phyloP scores from a whole-genome alignment of 2,113 vertebrate species.

The Tiliqua scincoides region DNA sequence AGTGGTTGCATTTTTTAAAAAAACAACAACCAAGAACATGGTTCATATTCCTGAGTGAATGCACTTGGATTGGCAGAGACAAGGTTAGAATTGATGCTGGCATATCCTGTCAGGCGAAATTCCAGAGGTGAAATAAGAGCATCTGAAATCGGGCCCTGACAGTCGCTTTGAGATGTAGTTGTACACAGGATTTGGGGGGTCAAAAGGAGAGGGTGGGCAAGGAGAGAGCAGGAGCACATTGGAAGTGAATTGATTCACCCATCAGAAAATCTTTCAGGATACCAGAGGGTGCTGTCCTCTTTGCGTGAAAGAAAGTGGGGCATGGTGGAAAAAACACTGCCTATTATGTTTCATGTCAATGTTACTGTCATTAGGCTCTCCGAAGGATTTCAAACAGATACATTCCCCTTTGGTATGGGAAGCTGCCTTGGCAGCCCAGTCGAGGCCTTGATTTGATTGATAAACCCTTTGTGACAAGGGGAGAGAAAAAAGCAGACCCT shows the following conservation, averaged over 20 bases:
- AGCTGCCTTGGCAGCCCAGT: constrained; percentile 81
- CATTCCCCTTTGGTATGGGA: constrained; percentile 81
- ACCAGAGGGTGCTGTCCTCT: constrained; percentile 14
- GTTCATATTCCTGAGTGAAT: constrained; percentile 55
- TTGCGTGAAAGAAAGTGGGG: not conserved
- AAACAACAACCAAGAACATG: not conserved
- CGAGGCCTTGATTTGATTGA: constrained; percentile 89
- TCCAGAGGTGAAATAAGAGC: constrained; percentile 49
- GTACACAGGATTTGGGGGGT: constrained; percentile 15
- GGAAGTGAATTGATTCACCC: constrained; percentile 34
- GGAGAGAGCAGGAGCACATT: not conserved
- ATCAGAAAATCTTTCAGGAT: constrained; percentile 20
- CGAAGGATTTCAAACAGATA: constrained; percentile 82
- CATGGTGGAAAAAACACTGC: constrained; percentile 58
- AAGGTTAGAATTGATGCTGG: constrained; percentile 66
- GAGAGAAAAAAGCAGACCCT: constrained; percentile 85
- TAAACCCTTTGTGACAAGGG: constrained; percentile 87
- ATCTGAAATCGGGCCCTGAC: constrained; percentile 64
- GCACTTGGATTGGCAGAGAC: constrained; percentile 62
- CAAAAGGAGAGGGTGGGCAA: not conserved
- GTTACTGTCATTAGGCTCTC: constrained; percentile 79
- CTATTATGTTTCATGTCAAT: constrained; percentile 79
- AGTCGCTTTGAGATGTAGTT: constrained; percentile 62
- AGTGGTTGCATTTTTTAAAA: constrained; percentile 41
- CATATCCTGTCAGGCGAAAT: constrained; percentile 76